Base-by-base conservation (phyloP, 2,797 vertebrate genomes). In the Centroberyx gerrardi region DNA sequence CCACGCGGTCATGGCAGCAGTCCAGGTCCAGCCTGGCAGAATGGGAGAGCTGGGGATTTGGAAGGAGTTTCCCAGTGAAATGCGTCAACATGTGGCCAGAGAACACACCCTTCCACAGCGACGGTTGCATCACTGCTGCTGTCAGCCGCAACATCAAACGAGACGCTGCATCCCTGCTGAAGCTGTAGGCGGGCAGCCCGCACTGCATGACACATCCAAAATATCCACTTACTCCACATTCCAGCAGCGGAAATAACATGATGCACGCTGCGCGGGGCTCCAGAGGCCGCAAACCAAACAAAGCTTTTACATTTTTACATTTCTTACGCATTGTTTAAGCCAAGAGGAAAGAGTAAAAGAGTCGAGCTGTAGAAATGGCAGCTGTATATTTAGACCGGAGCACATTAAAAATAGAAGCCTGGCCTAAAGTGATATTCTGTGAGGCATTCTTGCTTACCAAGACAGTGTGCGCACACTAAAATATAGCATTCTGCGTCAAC, bases 81-180 rank as follows among this genome's bases (percentile, higher is more conserved):
- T 89, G 85, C 80, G 86, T 93, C 92, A 92, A 74, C 55, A 44
- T 56, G 69, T 74, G 81, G 77, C 59, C 15, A 62, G 71, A 46
- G 74, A 65, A 71, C 75, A 67, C 87, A 9, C 87, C 87, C 87
- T 87, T 68, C 65, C 62, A 48, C 55, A 68, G 79, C 70, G 80
- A 70, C 73, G 29, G 69, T 91, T 89, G 84, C 90, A 90, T 93
- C 90, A 90, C 69, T 29, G 68, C 80, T 66, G 79, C 74, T 72
- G 49, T 77, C 74, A 51, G 40, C 48, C 65, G 28, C 60, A 70
- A 66, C 88, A 82, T 84, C 83, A 84, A 86, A 86, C 42, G 15
- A 62, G 44, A 51, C 33, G 31, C 71, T 22, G 80, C 70, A 38
- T 56, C 63, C 10, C 61, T 10, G 76, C 61, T 58, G 80, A 56